phyloP scores from a whole-genome alignment of 2,888 invertebrate species.

The Apomyelois bistriatella region DNA sequence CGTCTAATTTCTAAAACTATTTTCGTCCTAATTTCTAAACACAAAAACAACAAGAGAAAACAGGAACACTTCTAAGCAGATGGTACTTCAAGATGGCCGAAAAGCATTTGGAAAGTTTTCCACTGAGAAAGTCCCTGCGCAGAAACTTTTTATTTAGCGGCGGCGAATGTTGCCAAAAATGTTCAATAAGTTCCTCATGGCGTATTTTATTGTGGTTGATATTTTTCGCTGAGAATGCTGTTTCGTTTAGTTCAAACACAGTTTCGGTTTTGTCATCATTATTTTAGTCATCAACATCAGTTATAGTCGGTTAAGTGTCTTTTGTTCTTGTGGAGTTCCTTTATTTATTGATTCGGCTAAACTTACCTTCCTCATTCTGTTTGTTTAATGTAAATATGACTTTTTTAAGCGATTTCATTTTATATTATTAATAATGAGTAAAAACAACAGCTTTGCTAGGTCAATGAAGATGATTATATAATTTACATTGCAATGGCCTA shows the following conservation, averaged over 20 bases:
- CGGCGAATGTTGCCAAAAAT: slow-evolving; percentile 31
- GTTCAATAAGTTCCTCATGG: slow-evolving; percentile 23
- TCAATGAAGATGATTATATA: no score
- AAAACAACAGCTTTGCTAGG: no score
- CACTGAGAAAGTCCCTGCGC: slow-evolving; percentile 10
- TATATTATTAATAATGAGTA: no score
- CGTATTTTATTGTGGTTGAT: slow-evolving; percentile 13
- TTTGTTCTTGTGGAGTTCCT: no score
- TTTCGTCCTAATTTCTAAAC: neutral
- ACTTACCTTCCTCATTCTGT: no score
- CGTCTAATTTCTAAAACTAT: neutral
- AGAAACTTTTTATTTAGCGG: slow-evolving; percentile 13
- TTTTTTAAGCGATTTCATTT: no score
- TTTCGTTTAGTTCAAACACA: neutral
- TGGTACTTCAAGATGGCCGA: slow-evolving; percentile 15
- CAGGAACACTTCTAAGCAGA: slow-evolving; percentile 6
- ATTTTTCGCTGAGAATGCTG: neutral
- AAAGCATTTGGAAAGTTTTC: slow-evolving; percentile 13
- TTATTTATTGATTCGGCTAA: no score
- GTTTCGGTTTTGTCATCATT: no score
- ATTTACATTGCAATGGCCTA: no score
- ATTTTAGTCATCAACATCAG: no score
- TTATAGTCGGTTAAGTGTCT: no score
- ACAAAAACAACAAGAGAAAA: slow-evolving; percentile 8
- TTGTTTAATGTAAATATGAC: no score